phyloP scores from a whole-genome alignment of 2,888 invertebrate species.

The Cephonodes hylas region DNA sequence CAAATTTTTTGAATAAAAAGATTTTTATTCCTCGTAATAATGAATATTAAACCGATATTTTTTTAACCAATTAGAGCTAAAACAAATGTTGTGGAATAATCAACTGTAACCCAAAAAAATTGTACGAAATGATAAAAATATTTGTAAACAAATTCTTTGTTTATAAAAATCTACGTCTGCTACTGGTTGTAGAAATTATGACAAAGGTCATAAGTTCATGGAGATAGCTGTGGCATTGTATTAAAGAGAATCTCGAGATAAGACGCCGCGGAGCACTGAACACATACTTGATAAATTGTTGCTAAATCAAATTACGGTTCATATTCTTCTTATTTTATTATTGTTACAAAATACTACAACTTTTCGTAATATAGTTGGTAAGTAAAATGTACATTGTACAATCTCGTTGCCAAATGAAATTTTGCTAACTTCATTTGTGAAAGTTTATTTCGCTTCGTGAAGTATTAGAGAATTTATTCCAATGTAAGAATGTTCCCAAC shows the following conservation, averaged over 20 bases:
- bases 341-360: background rate
- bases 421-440: background rate
- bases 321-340: background rate
- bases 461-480: no score
- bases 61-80: no score
- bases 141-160: constrained; percentile 9
- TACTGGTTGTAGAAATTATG: constrained; percentile 32
- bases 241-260: constrained; percentile 36
- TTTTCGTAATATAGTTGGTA: background rate
- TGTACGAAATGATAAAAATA: background rate
- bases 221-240: constrained; percentile 40
- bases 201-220: constrained; percentile 51
- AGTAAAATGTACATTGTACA: background rate
- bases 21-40: no score
- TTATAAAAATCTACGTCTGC: background rate
- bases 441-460: background rate
- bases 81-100: no score
- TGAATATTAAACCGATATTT: no score
- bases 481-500: no score
- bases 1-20: no score
- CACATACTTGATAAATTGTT: constrained; percentile 4
- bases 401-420: background rate
- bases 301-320: background rate
- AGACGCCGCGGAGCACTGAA: background rate
- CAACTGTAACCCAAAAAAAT: background rate